These are phyloP conservation scores for Coptodon bakossiorum DNA, from an alignment of 2,113 vertebrate genomes.

Conservation along the genomic window DNA sequence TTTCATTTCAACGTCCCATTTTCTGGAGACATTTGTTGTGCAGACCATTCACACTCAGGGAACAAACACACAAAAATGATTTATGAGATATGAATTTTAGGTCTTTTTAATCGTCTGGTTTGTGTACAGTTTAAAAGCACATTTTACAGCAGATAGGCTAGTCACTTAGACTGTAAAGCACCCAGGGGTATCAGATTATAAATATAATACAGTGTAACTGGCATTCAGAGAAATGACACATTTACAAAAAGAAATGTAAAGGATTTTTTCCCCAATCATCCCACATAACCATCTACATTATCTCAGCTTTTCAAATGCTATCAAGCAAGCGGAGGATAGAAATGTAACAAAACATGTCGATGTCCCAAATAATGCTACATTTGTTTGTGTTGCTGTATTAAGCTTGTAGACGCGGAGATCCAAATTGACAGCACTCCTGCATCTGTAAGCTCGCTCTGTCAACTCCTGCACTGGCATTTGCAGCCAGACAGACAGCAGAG, in stretches of 20 bases:
- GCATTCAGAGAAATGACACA: constrained; percentile 14
- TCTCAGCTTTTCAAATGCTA: constrained; percentile 22
- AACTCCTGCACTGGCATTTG: neutral
- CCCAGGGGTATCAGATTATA: constrained; percentile 45
- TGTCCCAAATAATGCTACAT: constrained; percentile 28
- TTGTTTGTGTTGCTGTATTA: constrained; percentile 5
- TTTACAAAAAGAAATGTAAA: constrained; percentile 57
- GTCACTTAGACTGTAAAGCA: constrained; percentile 24
- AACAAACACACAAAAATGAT: neutral
- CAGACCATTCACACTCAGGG: neutral
- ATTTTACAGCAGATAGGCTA: constrained; percentile 34
- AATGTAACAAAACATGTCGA: constrained; percentile 25
- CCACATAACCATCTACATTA: constrained; percentile 30
- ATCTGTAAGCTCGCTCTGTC: constrained; percentile 12
- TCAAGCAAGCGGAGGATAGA: constrained; percentile 27
- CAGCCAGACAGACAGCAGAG: neutral
- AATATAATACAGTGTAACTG: constrained; percentile 51
- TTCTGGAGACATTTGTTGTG: neutral
- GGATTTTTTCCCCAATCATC: constrained; percentile 23
- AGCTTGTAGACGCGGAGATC: neutral
- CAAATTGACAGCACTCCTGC: neutral
- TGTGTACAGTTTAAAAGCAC: constrained; percentile 12
- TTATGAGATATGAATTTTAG: neutral
- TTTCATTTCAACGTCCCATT: neutral
- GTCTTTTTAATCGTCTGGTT: neutral